phyloP scores from a whole-genome alignment of 2,888 invertebrate genomes.

The Drosophila formosana region DNA sequence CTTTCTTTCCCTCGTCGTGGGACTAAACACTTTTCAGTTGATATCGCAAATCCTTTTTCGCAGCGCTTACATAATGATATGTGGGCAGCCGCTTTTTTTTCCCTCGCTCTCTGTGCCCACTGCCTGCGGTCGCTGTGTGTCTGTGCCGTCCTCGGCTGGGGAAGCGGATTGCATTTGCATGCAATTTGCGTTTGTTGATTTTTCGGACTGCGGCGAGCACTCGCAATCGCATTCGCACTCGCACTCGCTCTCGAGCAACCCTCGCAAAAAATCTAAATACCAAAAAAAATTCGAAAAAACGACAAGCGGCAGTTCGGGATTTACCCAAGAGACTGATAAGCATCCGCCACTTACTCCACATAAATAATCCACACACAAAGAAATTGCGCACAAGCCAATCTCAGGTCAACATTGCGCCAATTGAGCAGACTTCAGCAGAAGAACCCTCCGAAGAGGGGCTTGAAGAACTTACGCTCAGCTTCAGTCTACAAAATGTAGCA shows the following conservation, averaged over 20 bases:
- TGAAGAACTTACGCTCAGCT: no score
- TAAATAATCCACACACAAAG: conserved; percentile 12
- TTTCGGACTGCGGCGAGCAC: conserved; percentile 16
- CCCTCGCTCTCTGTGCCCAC: conserved; percentile 25
- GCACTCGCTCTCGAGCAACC: no score
- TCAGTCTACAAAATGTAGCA: no score
- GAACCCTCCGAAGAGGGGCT: no score
- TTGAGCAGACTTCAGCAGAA: no score
- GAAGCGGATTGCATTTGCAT: conserved; percentile 46
- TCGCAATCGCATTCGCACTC: neutral
- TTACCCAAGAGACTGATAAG: conserved; percentile 20
- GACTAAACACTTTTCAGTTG: conserved; percentile 72
- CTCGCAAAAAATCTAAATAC: no score
- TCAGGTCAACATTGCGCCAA: neutral
- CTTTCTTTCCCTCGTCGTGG: conserved; percentile 15
- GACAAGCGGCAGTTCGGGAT: conserved; percentile 3
- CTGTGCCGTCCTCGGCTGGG: neutral
- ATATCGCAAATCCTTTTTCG: conserved; percentile 77
- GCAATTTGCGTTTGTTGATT: conserved; percentile 55
- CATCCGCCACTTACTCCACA: conserved; percentile 25
- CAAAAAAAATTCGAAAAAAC: neutral
- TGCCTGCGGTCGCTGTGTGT: conserved; percentile 43
- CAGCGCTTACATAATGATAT: conserved; percentile 77
- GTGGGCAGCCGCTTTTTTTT: conserved; percentile 50
- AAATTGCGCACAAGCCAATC: conserved; percentile 2